Evolutionary conservation across 2,888 invertebrate species (phyloP).

Genomic region (Chymomyza procnemis): DNA sequence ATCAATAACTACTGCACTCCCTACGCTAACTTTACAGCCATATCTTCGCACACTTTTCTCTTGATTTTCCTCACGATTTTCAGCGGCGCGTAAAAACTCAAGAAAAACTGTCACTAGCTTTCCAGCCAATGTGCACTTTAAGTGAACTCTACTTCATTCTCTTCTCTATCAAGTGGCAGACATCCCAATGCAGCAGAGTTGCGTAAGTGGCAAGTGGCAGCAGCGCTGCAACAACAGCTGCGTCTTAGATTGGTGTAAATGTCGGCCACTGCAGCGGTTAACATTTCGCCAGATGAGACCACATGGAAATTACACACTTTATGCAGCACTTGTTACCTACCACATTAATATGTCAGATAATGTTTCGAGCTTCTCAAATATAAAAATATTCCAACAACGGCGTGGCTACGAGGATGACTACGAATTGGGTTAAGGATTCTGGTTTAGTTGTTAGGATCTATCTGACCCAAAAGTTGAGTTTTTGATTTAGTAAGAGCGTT

Average conservation of each 20-base stretch:
- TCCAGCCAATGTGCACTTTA: constrained; percentile 41
- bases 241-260: constrained; percentile 39
- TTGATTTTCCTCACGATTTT: constrained; percentile 54
- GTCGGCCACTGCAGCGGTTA: constrained; percentile 41
- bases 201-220: constrained; percentile 47
- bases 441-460: too few species aligned
- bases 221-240: constrained; percentile 3
- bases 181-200: constrained; percentile 27
- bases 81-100: constrained; percentile 52
- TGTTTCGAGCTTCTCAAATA: too few species aligned
- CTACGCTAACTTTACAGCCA: background rate
- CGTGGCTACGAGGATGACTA: too few species aligned
- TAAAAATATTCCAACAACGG: too few species aligned
- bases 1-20: background rate
- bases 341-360: constrained; percentile 8
- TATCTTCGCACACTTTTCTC: constrained; percentile 36
- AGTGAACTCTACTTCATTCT: background rate
- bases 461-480: too few species aligned
- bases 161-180: background rate
- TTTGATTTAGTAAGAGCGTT: too few species aligned
- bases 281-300: constrained; percentile 1
- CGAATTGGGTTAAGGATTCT: too few species aligned
- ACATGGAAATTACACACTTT: background rate
- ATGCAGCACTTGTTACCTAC: background rate
- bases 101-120: constrained; percentile 55